Percentiles rank a stretch among this genome's conserved stretches.
Conservation (phyloP, 2,797 vertebrate species). For the Myotis daubentonii region DNA sequence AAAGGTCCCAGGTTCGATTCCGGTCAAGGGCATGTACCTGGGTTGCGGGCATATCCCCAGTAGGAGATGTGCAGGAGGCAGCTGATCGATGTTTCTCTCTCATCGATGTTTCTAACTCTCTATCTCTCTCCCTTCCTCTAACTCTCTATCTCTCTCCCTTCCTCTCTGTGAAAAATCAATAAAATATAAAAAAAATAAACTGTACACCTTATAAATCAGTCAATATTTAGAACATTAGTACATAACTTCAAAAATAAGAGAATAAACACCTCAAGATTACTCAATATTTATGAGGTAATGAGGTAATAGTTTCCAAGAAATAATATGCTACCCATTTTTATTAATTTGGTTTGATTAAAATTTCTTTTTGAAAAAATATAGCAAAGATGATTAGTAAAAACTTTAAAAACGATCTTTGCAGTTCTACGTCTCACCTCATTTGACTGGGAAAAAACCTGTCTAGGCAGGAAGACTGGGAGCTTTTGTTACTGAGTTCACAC, state of each 20-base stretch:
- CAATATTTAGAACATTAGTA: neutral
- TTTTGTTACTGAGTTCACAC: slow-evolving; percentile 60
- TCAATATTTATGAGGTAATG: neutral
- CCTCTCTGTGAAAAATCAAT: no score
- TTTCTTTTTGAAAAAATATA: neutral
- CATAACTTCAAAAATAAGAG: neutral
- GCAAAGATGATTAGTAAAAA: neutral
- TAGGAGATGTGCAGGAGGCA: no score
- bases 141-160: no score
- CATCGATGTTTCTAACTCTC: no score
- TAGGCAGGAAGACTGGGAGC: slow-evolving; percentile 31
- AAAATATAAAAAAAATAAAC: no score
- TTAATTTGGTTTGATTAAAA: neutral
- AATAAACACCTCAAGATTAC: neutral
- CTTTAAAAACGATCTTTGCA: neutral
- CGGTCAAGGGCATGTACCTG: no score
- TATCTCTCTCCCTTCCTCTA: no score
- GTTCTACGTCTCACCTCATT: slow-evolving; percentile 33
- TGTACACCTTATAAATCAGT: neutral
- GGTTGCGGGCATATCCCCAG: no score
- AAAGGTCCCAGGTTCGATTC: no score
- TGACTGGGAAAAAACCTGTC: neutral
- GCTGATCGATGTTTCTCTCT: no score
- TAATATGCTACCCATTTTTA: neutral
- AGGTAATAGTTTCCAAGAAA: neutral